Evolutionary conservation across 2,888 invertebrate species (phyloP), one percentile per base, ranked within the genome.

Genomic region (Melipona bicolor): DNA sequence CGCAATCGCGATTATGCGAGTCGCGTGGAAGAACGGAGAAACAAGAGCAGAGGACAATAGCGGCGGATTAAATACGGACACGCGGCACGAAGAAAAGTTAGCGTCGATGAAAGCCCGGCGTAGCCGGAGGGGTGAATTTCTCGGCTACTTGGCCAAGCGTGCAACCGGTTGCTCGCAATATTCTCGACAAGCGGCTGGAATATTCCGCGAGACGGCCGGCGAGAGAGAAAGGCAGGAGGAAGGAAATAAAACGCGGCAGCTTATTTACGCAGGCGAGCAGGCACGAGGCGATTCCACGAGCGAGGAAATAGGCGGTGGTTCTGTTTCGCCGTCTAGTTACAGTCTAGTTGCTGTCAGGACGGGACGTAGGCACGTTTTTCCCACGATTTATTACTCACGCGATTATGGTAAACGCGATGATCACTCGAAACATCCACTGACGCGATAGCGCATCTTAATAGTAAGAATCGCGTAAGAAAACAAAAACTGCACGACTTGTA

Each of bases 201-300:
- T 90, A 90, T 88, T 84, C 83, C 85, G 84, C 80, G 81, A 73
- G 85, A 80, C 79, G 84, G 56, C 56, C 56, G 61, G n/a, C n/a
- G n/a, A n/a, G n/a, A 27, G 61, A 61, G 61, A 61, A 24, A 61
- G 61, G 24, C 24, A 61, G 43, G 17, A 61, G 32, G 61, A 83
- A 87, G 85, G 81, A 81, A 90, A 90, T 86, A 89, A 90, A 89
- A 87, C 79, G 79, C 65, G 83, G 69, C 82, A 86, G 87, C 86
- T 87, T 87, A 86, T 86, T 86, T 89, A 87, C 89, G 87, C 87
- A 84, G 83, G 76, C 83, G 87, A 70, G 84, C 77, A 65, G 49
- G 36, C 61, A 52, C 54, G 56, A 64, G 24, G 24, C 70, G 27
- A 76, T 76, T 83, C 81, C 83, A 64, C 76, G 43, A 43, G 43